phyloP scores from a whole-genome alignment of 2,113 vertebrate species.

The Ciconia stormi region DNA sequence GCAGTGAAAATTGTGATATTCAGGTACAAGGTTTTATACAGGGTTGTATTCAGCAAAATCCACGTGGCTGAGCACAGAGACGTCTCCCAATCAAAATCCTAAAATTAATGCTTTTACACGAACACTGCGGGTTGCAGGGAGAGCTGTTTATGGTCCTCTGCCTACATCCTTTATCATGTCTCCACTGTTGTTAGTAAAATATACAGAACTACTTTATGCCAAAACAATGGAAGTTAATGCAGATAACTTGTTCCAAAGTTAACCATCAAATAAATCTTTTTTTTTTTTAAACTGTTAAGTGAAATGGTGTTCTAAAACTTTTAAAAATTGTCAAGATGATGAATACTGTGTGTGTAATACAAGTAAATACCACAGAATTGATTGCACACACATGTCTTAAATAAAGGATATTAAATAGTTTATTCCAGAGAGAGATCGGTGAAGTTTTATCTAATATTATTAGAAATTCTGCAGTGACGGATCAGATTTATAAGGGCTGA shows the following conservation, averaged over 20 bases:
- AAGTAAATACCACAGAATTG: conserved; percentile 64
- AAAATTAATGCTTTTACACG: conserved; percentile 37
- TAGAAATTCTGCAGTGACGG: conserved; percentile 44
- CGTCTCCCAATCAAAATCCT: background rate
- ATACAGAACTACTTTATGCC: conserved; percentile 71
- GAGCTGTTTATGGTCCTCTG: conserved; percentile 50
- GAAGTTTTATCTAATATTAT: conserved; percentile 57
- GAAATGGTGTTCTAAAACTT: conserved; percentile 64
- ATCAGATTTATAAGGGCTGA: conserved; percentile 54
- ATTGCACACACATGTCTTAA: conserved; percentile 60
- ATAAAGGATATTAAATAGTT: conserved; percentile 59
- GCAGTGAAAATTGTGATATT: conserved; percentile 5
- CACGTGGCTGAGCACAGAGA: conserved; percentile 8
- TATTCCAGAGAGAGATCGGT: conserved; percentile 53
- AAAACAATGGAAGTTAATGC: conserved; percentile 73
- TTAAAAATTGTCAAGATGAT: conserved; percentile 69
- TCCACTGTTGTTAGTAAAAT: conserved; percentile 64
- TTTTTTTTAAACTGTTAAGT: conserved; percentile 30
- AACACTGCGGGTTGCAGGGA: background rate
- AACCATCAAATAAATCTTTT: conserved; percentile 66
- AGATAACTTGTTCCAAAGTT: conserved; percentile 66
- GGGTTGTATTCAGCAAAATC: conserved; percentile 10
- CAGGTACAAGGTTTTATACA: conserved; percentile 42
- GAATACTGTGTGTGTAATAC: conserved; percentile 58
- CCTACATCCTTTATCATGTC: conserved; percentile 63